Base-by-base conservation (phyloP, 2,113 vertebrate species). In the Amblyopsis rosae region DNA sequence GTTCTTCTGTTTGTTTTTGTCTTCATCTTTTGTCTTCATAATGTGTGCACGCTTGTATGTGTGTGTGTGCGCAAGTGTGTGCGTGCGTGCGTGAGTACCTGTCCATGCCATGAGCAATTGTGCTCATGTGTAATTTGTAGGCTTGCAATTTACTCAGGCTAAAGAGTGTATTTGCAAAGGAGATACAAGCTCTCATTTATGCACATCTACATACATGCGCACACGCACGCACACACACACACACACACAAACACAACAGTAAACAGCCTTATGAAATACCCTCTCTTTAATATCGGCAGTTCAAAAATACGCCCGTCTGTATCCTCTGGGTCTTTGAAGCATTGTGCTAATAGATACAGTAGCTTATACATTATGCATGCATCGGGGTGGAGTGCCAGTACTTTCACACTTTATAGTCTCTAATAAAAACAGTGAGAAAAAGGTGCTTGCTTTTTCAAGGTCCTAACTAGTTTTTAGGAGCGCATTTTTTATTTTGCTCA, bases 211-310 rank as follows among this genome's bases (percentile, higher is more conserved):
- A 46, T 13, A 26, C 56, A 58, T 26, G 26, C 56, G 32, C 56
- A 11, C 26, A 17, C 56, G 19, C 56, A 57, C 58, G 13, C 58
- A 60, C 58, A 12, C 59, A 61, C 59, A 15, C 59, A 61, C 59
- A 45, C 59, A 9, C 59, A 61, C 59, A 12, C 59, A 61, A 35
- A 61, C 59, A 61, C 59, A 41, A 6, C 35, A 41, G 35, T 41
- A 41, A 41, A 41, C 35, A 41, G 35, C 7, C 35, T 8, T 41
- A 41, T 41, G 35, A 41, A 41, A 41, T 6, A 41, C 7, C 50
- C 50, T 12, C 50, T 53, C 50, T 13, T 12, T 53, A 53, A 53
- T 53, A 13, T 53, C 50, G 50, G 50, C n/a, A n/a, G 50, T 15
- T 53, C 12, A 53, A 53, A 50, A 12, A 12, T 3, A 51, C 49